Evolutionary conservation across 2,797 vertebrate species (phyloP).

Genomic region (Galago senegalensis): DNA sequence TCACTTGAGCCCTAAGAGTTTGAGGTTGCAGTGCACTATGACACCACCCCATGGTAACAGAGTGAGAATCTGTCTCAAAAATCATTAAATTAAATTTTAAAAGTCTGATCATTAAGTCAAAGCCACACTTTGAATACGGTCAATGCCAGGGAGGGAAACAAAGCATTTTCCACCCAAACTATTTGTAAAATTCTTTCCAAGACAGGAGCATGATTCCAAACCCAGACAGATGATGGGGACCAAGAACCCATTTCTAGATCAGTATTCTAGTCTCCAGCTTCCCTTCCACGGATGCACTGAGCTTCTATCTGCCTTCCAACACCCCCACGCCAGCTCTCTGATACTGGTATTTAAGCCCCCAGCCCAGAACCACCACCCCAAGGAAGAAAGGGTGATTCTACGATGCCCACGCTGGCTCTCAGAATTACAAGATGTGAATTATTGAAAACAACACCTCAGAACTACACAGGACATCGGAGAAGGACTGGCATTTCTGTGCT

Average conservation of each 20-base stretch:
- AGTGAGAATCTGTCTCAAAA: too few relatives aligned
- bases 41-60: too few relatives aligned
- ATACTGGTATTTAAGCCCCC: neutral
- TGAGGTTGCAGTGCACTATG: too few relatives aligned
- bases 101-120: neutral
- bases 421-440: constrained; percentile 34
- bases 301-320: neutral
- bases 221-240: neutral
- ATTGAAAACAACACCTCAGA: neutral
- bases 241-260: neutral
- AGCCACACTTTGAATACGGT: neutral
- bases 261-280: fast-evolving
- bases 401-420: neutral
- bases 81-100: too few relatives aligned
- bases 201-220: neutral
- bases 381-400: neutral
- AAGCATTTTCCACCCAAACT: neutral
- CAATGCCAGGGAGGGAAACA: neutral
- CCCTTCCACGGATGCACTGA: neutral
- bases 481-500: constrained; percentile 74
- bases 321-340: neutral
- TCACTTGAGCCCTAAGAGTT: too few relatives aligned
- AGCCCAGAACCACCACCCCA: neutral
- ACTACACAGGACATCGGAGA: neutral
- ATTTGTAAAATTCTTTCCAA: neutral